Base-by-base conservation (phyloP, 1,140 invertebrate genomes). In the Coenobita brevimanus region DNA sequence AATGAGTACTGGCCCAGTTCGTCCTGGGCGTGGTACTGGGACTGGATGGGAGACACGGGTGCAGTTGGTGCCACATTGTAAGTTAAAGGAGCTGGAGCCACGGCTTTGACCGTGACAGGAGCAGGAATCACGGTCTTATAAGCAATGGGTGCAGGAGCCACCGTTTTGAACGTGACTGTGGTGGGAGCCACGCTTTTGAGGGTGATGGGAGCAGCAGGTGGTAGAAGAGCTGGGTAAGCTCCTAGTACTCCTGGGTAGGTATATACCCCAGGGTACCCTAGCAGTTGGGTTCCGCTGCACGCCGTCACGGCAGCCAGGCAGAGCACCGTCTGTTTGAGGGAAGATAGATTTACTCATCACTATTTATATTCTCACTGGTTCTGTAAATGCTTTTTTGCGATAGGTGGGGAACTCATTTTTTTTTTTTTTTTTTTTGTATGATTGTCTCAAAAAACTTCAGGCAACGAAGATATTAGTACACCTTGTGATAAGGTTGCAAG, bases 1-100 rank as follows among this genome's bases (percentile, higher is more conserved):
- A 85, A 85, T 54, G 82, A 76, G 82, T 85, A 85, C 71, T 76
- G 82, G n/a, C 82, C 82, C 21, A 85, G 69, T 24, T 85, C 82
- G 54, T 85, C 82, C 33, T 85, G 82, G 24, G 82, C 82, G 69
- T 85, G 82, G 71, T 76, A 85, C 71, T 85, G 82, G 46, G 82
- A 76, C 46, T 62, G 69, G 50, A 85, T 17, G 8, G 82, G 82
- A 17, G 82, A 36, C 27, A 76, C 46, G 24, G 82, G 82, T 2
- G 71, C 71, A 15, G 60, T 27, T 13, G 82, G 82, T 2, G 71
- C 71, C 27, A 50, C 41, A 54, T 54, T 79, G 24, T 79, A 79
- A 24, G 43, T 24, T 27, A 54, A 0, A 27, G 43, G 75, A 3
- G 43, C 73, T 24, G 43, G 75, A 3, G 43, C 73, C 36, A 76